phyloP scores from a whole-genome alignment of 2,888 invertebrate genomes.

The Euproctis similis region DNA sequence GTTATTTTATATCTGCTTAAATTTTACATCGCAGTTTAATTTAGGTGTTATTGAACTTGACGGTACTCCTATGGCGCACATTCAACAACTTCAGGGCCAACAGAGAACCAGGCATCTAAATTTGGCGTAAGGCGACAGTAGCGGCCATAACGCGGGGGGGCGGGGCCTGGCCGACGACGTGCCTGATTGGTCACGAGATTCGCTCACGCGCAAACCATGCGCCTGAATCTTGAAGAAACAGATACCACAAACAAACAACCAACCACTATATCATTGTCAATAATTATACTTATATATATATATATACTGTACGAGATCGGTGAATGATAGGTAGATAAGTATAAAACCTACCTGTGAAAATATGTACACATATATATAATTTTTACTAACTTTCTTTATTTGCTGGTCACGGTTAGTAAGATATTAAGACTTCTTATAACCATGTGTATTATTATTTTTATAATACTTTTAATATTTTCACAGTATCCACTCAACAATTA shows the following conservation, averaged over 20 bases:
- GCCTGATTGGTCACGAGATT: slow-evolving; percentile 60
- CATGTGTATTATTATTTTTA: background rate
- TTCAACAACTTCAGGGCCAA: slow-evolving; percentile 30
- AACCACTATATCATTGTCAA: too few species aligned
- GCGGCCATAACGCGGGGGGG: slow-evolving; percentile 65
- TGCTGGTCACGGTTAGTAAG: too few species aligned
- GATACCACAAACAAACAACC: slow-evolving; percentile 19
- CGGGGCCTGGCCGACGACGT: slow-evolving; percentile 45
- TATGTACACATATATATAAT: too few species aligned
- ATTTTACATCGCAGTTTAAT: too few species aligned
- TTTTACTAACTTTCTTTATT: too few species aligned
- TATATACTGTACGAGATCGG: too few species aligned
- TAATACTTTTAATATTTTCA: too few species aligned
- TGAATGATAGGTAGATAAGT: too few species aligned
- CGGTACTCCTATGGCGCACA: slow-evolving; percentile 23
- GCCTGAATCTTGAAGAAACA: slow-evolving; percentile 36
- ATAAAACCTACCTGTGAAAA: too few species aligned
- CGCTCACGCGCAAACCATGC: slow-evolving; percentile 39
- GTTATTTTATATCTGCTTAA: too few species aligned
- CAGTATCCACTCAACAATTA: slow-evolving; percentile 10
- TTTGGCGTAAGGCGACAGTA: slow-evolving; percentile 60
- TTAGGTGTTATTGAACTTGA: slow-evolving; percentile 22
- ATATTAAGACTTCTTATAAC: too few species aligned
- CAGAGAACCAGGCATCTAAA: slow-evolving; percentile 53
- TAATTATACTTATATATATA: too few species aligned